Conservation (phyloP, 2,113 vertebrate species). For the Neodon shergylaensis region DNA sequence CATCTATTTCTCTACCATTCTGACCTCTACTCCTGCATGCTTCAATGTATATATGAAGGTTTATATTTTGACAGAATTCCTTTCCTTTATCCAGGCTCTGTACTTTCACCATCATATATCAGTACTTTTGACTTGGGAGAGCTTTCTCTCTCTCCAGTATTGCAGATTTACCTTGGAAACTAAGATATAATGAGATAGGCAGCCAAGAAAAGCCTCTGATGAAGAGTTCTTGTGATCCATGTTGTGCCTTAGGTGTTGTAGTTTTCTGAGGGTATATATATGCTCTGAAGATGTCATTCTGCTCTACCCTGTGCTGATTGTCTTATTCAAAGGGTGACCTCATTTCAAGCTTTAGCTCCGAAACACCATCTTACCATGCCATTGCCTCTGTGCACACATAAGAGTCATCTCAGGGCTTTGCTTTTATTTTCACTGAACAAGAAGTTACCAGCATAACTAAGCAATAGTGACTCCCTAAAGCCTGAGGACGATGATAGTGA, state of each 20-base stretch:
- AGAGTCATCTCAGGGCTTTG: not conserved
- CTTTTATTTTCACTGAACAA: not conserved
- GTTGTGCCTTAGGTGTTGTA: not conserved
- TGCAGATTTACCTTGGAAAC: not conserved
- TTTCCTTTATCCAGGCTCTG: not conserved
- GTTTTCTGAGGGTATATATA: not conserved
- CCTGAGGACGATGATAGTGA: not conserved
- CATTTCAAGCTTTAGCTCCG: not conserved
- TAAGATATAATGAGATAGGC: not conserved
- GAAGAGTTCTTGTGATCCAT: not conserved
- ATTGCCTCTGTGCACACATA: not conserved
- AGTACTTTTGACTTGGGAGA: not conserved
- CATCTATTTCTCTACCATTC: fast-evolving
- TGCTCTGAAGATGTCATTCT: not conserved
- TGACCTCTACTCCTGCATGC: not conserved
- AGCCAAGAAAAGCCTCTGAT: not conserved
- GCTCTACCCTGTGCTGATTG: not conserved
- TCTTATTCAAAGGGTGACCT: not conserved
- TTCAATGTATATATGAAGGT: not conserved
- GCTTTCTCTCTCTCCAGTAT: not conserved
- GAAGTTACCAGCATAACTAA: not conserved
- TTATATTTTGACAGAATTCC: not conserved
- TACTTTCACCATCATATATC: not conserved
- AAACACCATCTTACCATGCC: not conserved
- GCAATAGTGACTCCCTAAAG: not conserved